These are phyloP conservation scores for Dryobates pubescens DNA, from an alignment of 2,797 vertebrate genomes.

Conservation along the genomic window DNA sequence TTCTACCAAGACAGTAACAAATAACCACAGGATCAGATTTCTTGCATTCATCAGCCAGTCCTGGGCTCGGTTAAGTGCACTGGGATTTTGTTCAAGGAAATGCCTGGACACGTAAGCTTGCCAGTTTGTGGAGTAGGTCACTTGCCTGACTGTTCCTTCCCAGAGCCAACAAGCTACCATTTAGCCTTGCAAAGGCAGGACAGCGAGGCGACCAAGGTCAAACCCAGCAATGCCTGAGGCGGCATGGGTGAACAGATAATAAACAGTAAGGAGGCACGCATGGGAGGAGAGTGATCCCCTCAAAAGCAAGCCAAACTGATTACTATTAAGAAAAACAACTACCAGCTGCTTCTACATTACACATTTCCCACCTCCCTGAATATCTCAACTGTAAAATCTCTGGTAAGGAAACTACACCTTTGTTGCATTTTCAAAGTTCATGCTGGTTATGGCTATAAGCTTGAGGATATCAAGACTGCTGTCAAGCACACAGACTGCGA, in stretches of 20 bases:
- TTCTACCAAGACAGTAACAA: background rate
- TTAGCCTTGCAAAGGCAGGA: background rate
- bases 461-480: background rate
- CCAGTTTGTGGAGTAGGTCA: background rate
- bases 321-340: conserved; percentile 6
- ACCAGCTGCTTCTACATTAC: background rate
- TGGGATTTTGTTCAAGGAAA: conserved; percentile 2
- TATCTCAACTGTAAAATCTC: background rate
- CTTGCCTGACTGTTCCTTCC: background rate
- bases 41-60: background rate
- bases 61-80: background rate
- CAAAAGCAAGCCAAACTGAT: background rate
- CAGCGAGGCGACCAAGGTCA: background rate
- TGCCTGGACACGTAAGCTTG: background rate
- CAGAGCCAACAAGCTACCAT: background rate
- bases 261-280: background rate
- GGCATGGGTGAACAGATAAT: background rate
- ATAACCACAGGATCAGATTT: background rate
- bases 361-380: background rate
- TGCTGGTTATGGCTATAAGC: background rate
- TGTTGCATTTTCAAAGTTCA: background rate
- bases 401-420: background rate
- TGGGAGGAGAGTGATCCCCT: background rate
- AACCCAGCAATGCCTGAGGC: background rate
- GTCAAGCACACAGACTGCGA: background rate